Percentiles rank a stretch among this genome's conserved stretches.
These are phyloP conservation scores for Hetaerina americana DNA, from an alignment of 1,140 invertebrate genomes.

Conservation along the genomic window DNA sequence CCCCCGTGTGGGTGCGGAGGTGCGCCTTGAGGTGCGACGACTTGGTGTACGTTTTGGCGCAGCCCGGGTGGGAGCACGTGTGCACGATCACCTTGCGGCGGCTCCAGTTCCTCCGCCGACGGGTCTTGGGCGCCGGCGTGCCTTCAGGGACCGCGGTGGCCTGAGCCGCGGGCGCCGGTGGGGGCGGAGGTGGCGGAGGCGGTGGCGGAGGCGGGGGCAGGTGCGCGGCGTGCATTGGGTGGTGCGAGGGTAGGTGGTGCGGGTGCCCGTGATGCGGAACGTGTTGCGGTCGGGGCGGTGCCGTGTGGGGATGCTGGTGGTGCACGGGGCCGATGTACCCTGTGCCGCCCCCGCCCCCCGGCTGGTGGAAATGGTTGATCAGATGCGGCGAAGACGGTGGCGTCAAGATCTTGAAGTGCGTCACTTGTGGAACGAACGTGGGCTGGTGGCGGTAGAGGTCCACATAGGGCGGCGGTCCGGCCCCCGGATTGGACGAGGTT, in stretches of 20 bases:
- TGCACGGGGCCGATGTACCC: too few relatives aligned
- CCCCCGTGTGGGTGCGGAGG: slow-evolving; percentile 50
- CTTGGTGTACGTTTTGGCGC: slow-evolving; percentile 52
- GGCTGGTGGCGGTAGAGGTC: slow-evolving; percentile 12
- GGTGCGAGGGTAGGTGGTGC: not conserved
- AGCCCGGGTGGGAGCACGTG: slow-evolving; percentile 45
- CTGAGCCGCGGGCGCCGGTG: not conserved
- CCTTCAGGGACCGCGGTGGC: not conserved
- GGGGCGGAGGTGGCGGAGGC: not conserved
- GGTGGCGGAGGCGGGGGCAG: not conserved
- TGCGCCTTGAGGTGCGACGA: slow-evolving; percentile 58
- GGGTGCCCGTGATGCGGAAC: not conserved
- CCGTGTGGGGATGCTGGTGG: too few relatives aligned
- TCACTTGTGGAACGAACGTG: slow-evolving; percentile 9
- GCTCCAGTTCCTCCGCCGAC: slow-evolving; percentile 34
- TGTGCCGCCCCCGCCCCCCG: not conserved
- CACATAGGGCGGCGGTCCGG: slow-evolving; percentile 10
- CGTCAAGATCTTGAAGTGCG: slow-evolving; percentile 21
- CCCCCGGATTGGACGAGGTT: slow-evolving; percentile 19
- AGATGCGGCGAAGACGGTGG: slow-evolving; percentile 23
- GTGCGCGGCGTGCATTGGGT: not conserved
- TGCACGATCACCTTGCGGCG: slow-evolving; percentile 40
- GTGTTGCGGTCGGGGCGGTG: too few relatives aligned
- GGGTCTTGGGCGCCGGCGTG: slow-evolving; percentile 14
- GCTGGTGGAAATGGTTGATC: slow-evolving; percentile 7